A percentile compares a stretch with the other conserved stretches of the same genome.
Evolutionary conservation across 2,888 invertebrate genomes (phyloP).

Genomic region (Xiphydria camelus): DNA sequence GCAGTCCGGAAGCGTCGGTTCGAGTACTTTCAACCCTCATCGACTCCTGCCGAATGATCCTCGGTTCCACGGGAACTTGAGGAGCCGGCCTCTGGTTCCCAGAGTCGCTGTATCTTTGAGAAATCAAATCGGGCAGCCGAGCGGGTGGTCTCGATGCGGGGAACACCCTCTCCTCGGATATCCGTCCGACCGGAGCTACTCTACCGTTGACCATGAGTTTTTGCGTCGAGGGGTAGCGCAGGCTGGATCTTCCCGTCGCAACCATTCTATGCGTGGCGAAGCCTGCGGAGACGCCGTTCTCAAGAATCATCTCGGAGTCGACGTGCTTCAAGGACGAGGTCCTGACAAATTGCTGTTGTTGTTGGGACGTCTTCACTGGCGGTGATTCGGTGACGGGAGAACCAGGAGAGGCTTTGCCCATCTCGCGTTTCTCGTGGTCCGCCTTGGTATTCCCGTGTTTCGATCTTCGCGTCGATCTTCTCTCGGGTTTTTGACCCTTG

Average conservation of each 20-base stretch:
- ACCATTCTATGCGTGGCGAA: slow-evolving; percentile 42
- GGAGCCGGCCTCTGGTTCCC: slow-evolving; percentile 50
- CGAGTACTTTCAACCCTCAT: slow-evolving; percentile 43
- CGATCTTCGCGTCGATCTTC: slow-evolving; percentile 42
- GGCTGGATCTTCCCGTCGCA: slow-evolving; percentile 58
- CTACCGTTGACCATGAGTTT: slow-evolving; percentile 60
- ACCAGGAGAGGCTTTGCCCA: slow-evolving; percentile 32
- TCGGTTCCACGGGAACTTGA: slow-evolving; percentile 49
- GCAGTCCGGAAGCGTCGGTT: slow-evolving; percentile 32
- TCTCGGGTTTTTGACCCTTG: slow-evolving; percentile 35
- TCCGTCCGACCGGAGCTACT: slow-evolving; percentile 47
- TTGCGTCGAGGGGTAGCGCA: slow-evolving; percentile 59
- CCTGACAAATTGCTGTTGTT: slow-evolving; percentile 16
- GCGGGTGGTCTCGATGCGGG: slow-evolving; percentile 38
- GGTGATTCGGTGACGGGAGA: slow-evolving; percentile 30
- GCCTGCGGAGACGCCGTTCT: slow-evolving; percentile 41
- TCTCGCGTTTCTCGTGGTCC: slow-evolving; percentile 32
- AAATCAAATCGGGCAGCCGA: slow-evolving; percentile 45
- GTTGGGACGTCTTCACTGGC: slow-evolving; percentile 21
- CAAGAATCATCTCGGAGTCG: slow-evolving; percentile 33
- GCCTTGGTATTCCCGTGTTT: slow-evolving; percentile 38
- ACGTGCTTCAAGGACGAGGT: slow-evolving; percentile 29
- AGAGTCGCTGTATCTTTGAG: slow-evolving; percentile 47
- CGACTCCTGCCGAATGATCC: slow-evolving; percentile 50
- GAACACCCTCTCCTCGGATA: slow-evolving; percentile 39